phyloP scores from a whole-genome alignment of 2,888 invertebrate genomes.

The Spialia ferax region DNA sequence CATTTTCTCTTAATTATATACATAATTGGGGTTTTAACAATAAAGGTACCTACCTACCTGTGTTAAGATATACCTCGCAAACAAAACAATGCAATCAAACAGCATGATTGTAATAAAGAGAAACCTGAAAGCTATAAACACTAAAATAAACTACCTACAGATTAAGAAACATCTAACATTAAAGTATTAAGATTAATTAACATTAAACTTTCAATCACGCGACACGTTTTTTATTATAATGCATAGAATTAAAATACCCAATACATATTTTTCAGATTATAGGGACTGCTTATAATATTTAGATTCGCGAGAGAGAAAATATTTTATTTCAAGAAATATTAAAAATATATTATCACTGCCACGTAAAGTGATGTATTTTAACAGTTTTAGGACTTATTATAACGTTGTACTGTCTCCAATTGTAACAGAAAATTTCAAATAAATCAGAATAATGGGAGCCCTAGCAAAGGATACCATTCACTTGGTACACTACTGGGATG shows the following conservation, averaged over 20 bases:
- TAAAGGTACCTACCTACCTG: no score
- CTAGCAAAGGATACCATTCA: no score
- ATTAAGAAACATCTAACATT: neutral
- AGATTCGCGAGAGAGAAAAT: slow-evolving; percentile 5
- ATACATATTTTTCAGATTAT: slow-evolving; percentile 36
- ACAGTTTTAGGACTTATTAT: slow-evolving; percentile 20
- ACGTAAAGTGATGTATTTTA: slow-evolving; percentile 32
- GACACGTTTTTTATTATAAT: neutral
- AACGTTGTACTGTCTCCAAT: no score
- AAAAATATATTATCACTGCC: slow-evolving; percentile 31
- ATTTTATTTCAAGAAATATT: slow-evolving; percentile 19
- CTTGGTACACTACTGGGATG: no score
- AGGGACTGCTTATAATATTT: slow-evolving; percentile 31
- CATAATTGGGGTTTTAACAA: no score
- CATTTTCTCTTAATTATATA: no score
- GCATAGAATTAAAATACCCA: slow-evolving; percentile 11
- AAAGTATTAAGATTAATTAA: neutral
- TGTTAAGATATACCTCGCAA: neutral
- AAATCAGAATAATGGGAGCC: no score
- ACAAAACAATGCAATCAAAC: neutral
- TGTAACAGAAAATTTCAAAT: no score
- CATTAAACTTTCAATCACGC: neutral
- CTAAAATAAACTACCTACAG: neutral
- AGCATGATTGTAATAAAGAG: neutral
- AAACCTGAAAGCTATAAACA: neutral